These are phyloP conservation scores for Tetragonula carbonaria DNA, from an alignment of 2,888 invertebrate genomes.

Conservation along the genomic window DNA sequence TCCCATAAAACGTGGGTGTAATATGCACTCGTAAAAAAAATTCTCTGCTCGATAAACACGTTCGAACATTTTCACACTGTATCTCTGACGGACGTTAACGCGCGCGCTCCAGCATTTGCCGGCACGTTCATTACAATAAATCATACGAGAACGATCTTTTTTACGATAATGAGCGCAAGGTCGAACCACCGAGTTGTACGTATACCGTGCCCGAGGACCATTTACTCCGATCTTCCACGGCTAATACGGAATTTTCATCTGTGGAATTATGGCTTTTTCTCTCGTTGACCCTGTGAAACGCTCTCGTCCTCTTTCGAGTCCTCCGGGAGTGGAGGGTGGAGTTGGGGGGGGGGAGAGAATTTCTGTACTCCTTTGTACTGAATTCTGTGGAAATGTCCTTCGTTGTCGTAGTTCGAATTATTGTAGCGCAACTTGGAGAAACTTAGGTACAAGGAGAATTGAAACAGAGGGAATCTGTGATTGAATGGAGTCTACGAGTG, in stretches of 20 bases:
- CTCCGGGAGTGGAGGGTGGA: too few relatives aligned
- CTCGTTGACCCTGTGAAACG: background rate
- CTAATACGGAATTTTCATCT: background rate
- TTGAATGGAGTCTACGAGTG: background rate
- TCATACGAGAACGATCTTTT: constrained; percentile 1
- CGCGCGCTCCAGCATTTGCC: background rate
- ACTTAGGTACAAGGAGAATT: background rate
- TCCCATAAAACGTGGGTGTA: too few relatives aligned
- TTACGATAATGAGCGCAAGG: background rate
- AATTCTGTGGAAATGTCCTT: constrained; percentile 2
- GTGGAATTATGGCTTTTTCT: background rate
- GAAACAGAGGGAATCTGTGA: background rate
- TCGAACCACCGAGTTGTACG: background rate
- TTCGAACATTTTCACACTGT: too few relatives aligned
- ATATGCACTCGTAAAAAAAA: too few relatives aligned
- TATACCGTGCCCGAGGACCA: background rate
- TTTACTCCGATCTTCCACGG: background rate
- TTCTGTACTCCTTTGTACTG: background rate
- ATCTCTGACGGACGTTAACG: too few relatives aligned
- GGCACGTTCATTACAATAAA: background rate
- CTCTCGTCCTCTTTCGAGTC: background rate
- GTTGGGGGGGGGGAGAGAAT: background rate
- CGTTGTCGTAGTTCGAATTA: background rate
- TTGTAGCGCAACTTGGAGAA: background rate
- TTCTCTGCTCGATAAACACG: too few relatives aligned